These are phyloP conservation scores for Apteryx mantelli DNA, from an alignment of 2,113 vertebrate species.

Conservation along the genomic window DNA sequence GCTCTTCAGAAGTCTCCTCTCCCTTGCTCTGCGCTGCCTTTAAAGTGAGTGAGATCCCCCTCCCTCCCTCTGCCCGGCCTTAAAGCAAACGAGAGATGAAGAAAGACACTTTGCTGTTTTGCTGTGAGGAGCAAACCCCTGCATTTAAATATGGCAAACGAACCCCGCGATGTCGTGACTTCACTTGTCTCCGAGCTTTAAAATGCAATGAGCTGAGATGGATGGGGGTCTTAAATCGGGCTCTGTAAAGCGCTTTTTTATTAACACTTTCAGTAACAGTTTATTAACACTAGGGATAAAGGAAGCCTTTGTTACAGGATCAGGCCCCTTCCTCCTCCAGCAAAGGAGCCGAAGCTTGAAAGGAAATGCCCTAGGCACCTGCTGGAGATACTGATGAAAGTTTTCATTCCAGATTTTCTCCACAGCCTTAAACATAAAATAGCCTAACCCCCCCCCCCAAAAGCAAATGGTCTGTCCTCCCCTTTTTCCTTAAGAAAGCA, in stretches of 20 bases:
- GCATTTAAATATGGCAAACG: constrained; percentile 1
- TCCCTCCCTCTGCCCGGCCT: background rate
- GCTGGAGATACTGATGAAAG: constrained; percentile 35
- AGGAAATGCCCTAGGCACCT: constrained; percentile 43
- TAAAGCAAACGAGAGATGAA: background rate
- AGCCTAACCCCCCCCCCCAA: background rate
- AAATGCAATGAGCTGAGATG: background rate
- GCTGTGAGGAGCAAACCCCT: background rate
- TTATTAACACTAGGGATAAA: constrained; percentile 19
- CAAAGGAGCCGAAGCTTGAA: constrained; percentile 27
- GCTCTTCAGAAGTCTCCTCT: background rate
- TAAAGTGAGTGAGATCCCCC: background rate
- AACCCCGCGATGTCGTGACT: background rate
- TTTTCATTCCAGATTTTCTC: constrained; percentile 40
- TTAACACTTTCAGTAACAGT: constrained; percentile 41
- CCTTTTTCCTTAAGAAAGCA: background rate
- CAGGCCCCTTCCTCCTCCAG: background rate
- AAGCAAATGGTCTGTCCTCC: background rate
- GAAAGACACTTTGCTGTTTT: background rate
- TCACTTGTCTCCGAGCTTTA: background rate
- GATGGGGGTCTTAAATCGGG: background rate
- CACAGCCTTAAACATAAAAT: background rate
- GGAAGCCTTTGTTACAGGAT: background rate
- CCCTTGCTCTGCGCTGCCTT: background rate
- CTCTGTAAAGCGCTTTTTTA: constrained; percentile 35